Base-by-base conservation (phyloP, 2,888 invertebrate species). In the Amphipoea lucens region DNA sequence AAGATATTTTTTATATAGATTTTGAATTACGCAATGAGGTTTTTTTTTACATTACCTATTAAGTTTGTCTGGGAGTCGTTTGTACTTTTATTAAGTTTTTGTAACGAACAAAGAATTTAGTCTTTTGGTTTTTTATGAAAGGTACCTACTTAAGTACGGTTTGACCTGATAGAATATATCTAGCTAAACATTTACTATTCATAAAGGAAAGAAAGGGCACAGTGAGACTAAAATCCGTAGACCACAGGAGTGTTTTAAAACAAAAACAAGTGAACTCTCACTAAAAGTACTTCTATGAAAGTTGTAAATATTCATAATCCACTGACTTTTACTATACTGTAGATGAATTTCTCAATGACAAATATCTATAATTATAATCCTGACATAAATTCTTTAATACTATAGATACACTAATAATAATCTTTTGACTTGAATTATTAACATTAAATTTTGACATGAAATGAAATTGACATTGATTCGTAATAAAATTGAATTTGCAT, bases 1-100 rank as follows among this genome's bases (percentile, higher is more conserved):
- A 87, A 80, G 87, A 87, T 89, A 84, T 87, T 87, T 88, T 83
- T 66, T 87, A 84, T 89, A 87, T 89, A 84, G 87, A 87, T 87
- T 87, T 71, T 63, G 72, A 78, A 84, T 88, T 88, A 85, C 76
- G 67, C 72, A 66, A 70, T 54, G 51, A 67, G 76, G 12, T 76
- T 85, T 84, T 85, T 84, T 73, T 84, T 73, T 84, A 84, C 51
- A 42, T 48, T 40, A 40, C 11, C 12, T 72, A 63, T 69, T 85
- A 51, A 11, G 51, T 57, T 73, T 48, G 63, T 60, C 85, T 82
- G 57, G 40, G 63, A 66, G 62, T 63, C 57, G 78, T 69, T 71
- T 81, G 54, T 11, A 14, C 11, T 70, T 79, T 79, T 65, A 79
- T 60, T 62, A 69, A 20, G n/a, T 70, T 84, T 84, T 51, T 70